Evolutionary conservation across 92 coral and sea anemone species (phyloP).

Genomic region (Montipora capitata): DNA sequence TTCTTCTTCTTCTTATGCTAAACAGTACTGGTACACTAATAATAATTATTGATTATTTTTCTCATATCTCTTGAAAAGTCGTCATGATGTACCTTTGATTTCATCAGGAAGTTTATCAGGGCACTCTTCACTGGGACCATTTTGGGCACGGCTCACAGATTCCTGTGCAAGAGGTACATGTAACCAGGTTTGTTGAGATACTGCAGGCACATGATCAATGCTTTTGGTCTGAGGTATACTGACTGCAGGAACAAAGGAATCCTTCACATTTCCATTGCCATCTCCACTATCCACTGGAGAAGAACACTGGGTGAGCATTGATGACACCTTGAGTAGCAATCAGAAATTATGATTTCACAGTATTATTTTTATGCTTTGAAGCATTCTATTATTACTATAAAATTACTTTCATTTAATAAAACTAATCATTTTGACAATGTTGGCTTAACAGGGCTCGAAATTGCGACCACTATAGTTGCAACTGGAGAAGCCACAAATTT

Average conservation of each 20-base stretch:
- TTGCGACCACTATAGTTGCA: too few relatives aligned
- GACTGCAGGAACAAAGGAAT: background rate
- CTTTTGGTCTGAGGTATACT: background rate
- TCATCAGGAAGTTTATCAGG: slow-evolving; percentile 16
- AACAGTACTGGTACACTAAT: too few relatives aligned
- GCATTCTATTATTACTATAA: too few relatives aligned
- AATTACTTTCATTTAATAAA: too few relatives aligned
- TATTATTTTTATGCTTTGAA: too few relatives aligned
- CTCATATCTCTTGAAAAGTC: background rate
- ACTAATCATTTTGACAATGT: too few relatives aligned
- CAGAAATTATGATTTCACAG: background rate
- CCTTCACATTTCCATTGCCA: background rate
- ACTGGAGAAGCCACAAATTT: too few relatives aligned
- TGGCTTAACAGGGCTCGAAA: too few relatives aligned
- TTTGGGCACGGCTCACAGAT: background rate
- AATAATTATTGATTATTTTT: too few relatives aligned
- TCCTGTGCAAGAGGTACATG: background rate
- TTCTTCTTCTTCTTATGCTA: too few relatives aligned
- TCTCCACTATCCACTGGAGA: background rate
- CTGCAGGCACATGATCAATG: background rate
- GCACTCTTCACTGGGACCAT: slow-evolving; percentile 1
- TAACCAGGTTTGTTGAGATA: background rate
- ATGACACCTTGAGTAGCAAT: background rate
- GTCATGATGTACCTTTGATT: slow-evolving; percentile 14
- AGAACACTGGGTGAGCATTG: slow-evolving; percentile 37